Conservation (phyloP, 64 coral and sea anemone genomes). For the Exaiptasia diaphana region DNA sequence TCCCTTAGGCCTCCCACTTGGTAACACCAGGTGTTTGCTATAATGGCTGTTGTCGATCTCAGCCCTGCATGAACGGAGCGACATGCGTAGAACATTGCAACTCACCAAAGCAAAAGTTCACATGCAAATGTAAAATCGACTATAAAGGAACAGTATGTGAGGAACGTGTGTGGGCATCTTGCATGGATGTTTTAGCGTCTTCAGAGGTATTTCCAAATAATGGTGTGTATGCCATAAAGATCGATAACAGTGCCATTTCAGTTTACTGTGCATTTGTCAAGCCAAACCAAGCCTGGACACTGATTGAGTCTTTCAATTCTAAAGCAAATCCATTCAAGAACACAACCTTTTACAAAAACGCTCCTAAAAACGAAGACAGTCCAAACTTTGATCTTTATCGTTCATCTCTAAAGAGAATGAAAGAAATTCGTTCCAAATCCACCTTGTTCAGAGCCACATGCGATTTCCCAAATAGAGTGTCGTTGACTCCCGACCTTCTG, state of each 20-base stretch:
- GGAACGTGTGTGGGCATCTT: not conserved
- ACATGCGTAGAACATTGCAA: conserved; percentile 25
- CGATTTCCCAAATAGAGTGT: not conserved
- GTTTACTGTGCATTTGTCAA: not conserved
- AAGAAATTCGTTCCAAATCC: not conserved
- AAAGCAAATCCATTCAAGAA: not conserved
- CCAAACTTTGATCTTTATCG: not conserved
- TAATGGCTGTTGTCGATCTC: conserved; percentile 29
- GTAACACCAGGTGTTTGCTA: not conserved
- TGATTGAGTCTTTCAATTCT: conserved; percentile 37
- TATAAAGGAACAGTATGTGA: conserved; percentile 23
- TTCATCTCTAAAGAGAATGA: not conserved
- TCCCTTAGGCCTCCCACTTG: not conserved
- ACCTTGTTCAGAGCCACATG: not conserved
- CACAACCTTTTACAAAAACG: not conserved
- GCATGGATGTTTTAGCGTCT: not conserved
- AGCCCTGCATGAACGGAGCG: conserved; percentile 27
- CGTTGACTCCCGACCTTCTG: not conserved
- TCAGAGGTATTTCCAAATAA: not conserved
- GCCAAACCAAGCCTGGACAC: conserved; percentile 27
- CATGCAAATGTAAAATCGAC: conserved; percentile 2
- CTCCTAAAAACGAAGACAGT: not conserved
- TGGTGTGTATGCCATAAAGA: not conserved
- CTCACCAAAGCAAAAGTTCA: conserved; percentile 5
- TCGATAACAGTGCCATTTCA: not conserved